phyloP scores from a whole-genome alignment of 2,888 invertebrate genomes.

The Gibbula magus region DNA sequence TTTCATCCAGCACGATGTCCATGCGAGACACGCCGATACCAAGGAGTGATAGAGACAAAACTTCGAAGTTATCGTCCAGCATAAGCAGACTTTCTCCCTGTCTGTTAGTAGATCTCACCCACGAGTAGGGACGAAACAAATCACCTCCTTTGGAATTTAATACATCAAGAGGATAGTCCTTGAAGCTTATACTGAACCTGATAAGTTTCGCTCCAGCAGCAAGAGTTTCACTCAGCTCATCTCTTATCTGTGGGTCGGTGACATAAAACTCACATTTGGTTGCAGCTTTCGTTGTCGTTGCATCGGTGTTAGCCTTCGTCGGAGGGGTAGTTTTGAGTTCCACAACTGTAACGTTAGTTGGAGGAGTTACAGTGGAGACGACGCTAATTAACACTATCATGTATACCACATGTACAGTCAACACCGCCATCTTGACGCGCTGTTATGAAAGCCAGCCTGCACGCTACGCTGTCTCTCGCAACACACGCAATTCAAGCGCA shows the following conservation, averaged over 20 bases:
- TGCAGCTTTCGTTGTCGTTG: not conserved
- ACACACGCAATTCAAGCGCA: too few species aligned
- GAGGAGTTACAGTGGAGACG: not conserved
- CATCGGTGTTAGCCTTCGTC: not conserved
- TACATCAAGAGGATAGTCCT: not conserved
- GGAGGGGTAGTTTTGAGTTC: not conserved
- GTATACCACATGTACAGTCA: not conserved
- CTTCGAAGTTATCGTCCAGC: conserved; percentile 61
- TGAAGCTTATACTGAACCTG: not conserved
- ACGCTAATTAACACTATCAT: not conserved
- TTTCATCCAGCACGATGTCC: conserved; percentile 51
- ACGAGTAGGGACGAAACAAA: not conserved
- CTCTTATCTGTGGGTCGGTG: not conserved
- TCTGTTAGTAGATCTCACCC: not conserved
- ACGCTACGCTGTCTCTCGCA: too few species aligned
- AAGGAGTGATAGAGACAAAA: conserved; percentile 59
- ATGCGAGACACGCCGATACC: conserved; percentile 54
- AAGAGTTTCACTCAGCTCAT: not conserved
- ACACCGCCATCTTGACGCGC: not conserved
- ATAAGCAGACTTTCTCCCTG: conserved; percentile 56
- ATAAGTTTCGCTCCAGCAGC: not conserved
- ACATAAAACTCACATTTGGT: not conserved
- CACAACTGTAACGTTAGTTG: not conserved
- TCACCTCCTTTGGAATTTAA: not conserved
- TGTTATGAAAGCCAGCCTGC: not conserved